Evolutionary conservation across 2,113 vertebrate species (phyloP).

Genomic region (Myanophis thanlyinensis): DNA sequence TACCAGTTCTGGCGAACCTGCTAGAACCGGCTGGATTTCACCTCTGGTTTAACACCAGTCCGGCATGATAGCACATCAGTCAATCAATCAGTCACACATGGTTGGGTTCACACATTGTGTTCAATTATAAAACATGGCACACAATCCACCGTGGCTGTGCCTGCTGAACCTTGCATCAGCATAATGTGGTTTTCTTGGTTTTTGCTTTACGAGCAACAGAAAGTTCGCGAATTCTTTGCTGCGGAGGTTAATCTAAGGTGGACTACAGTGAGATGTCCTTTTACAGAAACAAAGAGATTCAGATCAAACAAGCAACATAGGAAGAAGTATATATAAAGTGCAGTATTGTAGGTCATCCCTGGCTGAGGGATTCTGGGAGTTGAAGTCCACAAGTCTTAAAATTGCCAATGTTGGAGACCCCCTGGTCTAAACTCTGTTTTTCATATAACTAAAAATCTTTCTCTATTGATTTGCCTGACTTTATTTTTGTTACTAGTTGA

Average conservation of each 20-base stretch:
- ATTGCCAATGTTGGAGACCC: neutral
- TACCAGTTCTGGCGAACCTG: no score
- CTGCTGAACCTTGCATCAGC: neutral
- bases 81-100: neutral
- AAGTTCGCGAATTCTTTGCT: neutral
- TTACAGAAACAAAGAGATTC: neutral
- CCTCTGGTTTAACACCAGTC: no score
- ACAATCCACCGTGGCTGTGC: neutral
- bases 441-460: neutral
- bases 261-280: neutral
- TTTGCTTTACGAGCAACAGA: neutral
- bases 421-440: neutral
- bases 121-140: neutral
- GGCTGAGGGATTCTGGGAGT: neutral
- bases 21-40: no score
- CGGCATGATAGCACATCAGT: neutral
- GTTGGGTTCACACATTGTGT: neutral
- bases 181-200: neutral
- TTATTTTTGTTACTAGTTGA: neutral
- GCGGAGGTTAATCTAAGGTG: neutral
- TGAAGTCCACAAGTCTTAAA: neutral
- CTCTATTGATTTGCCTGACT: neutral
- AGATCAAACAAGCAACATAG: no score
- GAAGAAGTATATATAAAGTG: no score
- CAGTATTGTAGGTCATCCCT: neutral